Percentiles rank a stretch among this genome's conserved stretches.
These are phyloP conservation scores for Oreochromis tanganicae DNA, from an alignment of 2,113 vertebrate genomes.

Conservation along the genomic window DNA sequence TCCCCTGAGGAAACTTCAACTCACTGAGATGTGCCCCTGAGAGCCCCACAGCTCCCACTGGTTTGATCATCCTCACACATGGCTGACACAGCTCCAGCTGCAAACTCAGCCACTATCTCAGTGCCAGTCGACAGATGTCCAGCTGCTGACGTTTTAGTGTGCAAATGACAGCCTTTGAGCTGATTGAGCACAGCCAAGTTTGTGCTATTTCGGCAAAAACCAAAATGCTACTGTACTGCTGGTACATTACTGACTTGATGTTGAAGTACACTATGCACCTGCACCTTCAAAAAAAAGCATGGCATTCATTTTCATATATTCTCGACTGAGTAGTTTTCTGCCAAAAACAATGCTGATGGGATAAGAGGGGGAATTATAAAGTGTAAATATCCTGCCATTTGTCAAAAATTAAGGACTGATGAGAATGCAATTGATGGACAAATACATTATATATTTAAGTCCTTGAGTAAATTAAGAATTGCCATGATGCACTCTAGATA, in stretches of 20 bases:
- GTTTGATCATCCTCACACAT: slow-evolving; percentile 33
- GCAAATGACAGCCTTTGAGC: slow-evolving; percentile 26
- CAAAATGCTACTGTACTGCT: not conserved
- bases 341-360: not conserved
- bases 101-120: not conserved
- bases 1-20: slow-evolving; percentile 49
- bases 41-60: slow-evolving; percentile 6
- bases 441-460: not conserved
- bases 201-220: not conserved
- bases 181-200: not conserved
- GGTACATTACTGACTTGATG: not conserved
- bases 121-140: slow-evolving; percentile 16
- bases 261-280: not conserved
- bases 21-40: slow-evolving; percentile 31
- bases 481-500: not conserved
- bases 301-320: not conserved
- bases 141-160: slow-evolving; percentile 19
- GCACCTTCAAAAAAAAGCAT: not conserved
- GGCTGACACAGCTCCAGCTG: slow-evolving; percentile 41
- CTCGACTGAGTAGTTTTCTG: not conserved
- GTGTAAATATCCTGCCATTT: not conserved
- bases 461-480: not conserved
- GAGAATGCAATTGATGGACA: not conserved
- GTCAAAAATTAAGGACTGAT: not conserved
- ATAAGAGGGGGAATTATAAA: not conserved